Evolutionary conservation across 2,888 invertebrate species (phyloP), one percentile per base, ranked within the genome.

Genomic region (Mystacides longicornis): DNA sequence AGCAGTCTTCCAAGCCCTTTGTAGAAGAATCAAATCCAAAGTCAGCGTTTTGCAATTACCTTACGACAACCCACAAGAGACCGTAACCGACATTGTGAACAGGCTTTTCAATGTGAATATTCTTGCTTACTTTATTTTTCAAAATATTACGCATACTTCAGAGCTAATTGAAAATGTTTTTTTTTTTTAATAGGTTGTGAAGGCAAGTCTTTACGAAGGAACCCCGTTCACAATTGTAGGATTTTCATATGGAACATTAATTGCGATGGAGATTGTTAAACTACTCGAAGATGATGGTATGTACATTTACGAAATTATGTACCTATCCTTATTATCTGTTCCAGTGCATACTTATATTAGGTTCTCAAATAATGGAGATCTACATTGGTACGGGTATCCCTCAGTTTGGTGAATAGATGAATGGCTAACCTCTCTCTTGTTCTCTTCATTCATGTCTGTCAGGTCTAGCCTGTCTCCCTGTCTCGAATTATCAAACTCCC

Each of bases 221-320:
- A 79, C 82, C 23, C 79, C 81, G 0, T 94, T 88, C 72, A 81
- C 81, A 56, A 67, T 97, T 1, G 81, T 89, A 14, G 96, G 89
- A 2, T 95, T 96, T 74, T 97, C 96, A 14, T 95, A 84, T 66
- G 97, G 97, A 47, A 76, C 86, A 0, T 69, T 87, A 20, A 75
- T 93, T 19, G 86, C 87, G 0, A 70, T 94, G 55, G 89, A 93
- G 67, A 72, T 95, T 57, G 87, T 85, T 2, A 72, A 81, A 7
- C 77, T 81, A 64, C 72, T 95, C 31, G 91, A 92, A 69, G 72
- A 70, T 7, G 73, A 79, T 64, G 87, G 87, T 62, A 74, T 20
- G 4, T 37, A n/a, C n/a, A n/a, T n/a, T n/a, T 7, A n/a, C n/a
- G n/a, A n/a, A n/a, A n/a, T n/a, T n/a, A n/a, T n/a, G n/a, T n/a